Percentiles rank a stretch among this genome's conserved stretches.
These are phyloP conservation scores for Drosophila rufa DNA, from an alignment of 1,140 invertebrate genomes.

Conservation along the genomic window DNA sequence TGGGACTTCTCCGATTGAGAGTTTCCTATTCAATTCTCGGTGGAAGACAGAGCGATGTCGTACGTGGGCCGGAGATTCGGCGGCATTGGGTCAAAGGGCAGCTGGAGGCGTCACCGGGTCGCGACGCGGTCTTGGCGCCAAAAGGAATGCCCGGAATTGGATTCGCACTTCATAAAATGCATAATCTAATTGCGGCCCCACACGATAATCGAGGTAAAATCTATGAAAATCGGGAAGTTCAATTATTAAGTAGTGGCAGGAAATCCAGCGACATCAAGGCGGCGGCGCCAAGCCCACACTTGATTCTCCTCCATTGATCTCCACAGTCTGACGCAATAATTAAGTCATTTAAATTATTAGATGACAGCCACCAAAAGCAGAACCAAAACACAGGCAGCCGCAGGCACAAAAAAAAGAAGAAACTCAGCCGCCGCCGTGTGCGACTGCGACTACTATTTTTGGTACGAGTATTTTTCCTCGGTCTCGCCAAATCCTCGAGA, in stretches of 20 bases:
- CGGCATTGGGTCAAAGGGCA: conserved; percentile 73
- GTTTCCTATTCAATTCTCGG: conserved; percentile 4
- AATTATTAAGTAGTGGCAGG: conserved; percentile 51
- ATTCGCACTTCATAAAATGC: conserved; percentile 82
- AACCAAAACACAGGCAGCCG: conserved; percentile 31
- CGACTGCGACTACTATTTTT: conserved; percentile 56
- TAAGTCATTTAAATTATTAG: conserved; percentile 83
- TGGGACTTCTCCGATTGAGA: background rate
- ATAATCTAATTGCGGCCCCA: conserved; percentile 57
- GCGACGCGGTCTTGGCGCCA: conserved; percentile 69
- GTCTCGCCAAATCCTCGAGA: conserved; percentile 77
- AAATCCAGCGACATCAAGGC: conserved; percentile 67
- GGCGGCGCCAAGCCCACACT: conserved; percentile 57
- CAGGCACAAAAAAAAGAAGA: conserved; percentile 19
- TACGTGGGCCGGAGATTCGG: conserved; percentile 61
- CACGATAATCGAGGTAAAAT: conserved; percentile 9
- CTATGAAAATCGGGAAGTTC: conserved; percentile 15
- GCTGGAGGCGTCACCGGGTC: conserved; percentile 67
- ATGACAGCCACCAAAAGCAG: conserved; percentile 70
- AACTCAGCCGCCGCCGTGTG: conserved; percentile 15
- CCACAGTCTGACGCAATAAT: conserved; percentile 80
- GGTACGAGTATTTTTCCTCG: conserved; percentile 43
- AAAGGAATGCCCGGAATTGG: conserved; percentile 49
- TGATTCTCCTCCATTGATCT: conserved; percentile 59
- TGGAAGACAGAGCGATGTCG: conserved; percentile 58